Evolutionary conservation across 1,140 invertebrate species (phyloP), one percentile per base, ranked within the genome.

Genomic region (Eriosoma lanigerum): DNA sequence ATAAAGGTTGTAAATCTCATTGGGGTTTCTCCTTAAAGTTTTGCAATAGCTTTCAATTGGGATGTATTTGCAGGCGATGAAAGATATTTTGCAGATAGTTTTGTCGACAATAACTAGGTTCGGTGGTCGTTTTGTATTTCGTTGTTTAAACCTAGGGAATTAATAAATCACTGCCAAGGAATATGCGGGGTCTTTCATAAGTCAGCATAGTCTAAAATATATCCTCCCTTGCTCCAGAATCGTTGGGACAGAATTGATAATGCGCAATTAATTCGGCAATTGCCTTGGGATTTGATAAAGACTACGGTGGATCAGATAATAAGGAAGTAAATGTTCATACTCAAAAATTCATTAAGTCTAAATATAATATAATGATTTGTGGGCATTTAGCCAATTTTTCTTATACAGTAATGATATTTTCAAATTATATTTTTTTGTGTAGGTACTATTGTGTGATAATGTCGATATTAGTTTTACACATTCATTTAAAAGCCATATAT

Each of bases 31-130:
- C 32, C 38, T 68, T 46, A 68, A 68, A 68, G 24, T 72, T 72
- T 52, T 52, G 68, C 3, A 17, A 68, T 24, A 8, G 1, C 26
- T 72, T 44, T 29, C n/a, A 38, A 29, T 15, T 68, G 66, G 66
- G 66, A 68, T 48, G 13, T 68, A 38, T 48, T 46, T 48, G 2
- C 21, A 68, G 44, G 68, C 68, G 48, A 15, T 52, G 68, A 72
- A 72, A 72, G 68, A 52, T 52, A 72, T 72, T 62, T 72, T 52
- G 68, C 46, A 72, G 68, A 72, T 72, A 72, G 68, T 72, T 72
- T 48, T 29, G 48, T 17, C 46, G 48, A 72, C 68, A 17, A 68
- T 46, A 68, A 68, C 66, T 52, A 72, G 68, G 26, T 72, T 72
- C 21, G 48, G 24, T 52, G 48, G 68, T 72, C 29, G 68, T 72